These are phyloP conservation scores for Eupithecia dodoneata DNA, from an alignment of 2,888 invertebrate species.

Conservation along the genomic window DNA sequence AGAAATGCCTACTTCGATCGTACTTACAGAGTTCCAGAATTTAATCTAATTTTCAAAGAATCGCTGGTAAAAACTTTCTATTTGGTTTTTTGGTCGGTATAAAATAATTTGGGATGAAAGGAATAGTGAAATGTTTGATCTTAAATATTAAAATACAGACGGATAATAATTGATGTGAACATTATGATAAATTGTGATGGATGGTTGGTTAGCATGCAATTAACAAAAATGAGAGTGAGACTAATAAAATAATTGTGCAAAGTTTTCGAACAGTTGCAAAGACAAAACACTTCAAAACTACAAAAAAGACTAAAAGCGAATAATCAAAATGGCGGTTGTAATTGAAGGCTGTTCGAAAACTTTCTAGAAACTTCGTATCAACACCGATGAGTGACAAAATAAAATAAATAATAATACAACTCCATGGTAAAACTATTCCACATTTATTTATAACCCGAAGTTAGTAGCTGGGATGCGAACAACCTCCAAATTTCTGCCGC, in stretches of 20 bases:
- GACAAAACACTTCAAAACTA: slow-evolving; percentile 70
- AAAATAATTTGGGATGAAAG: background rate
- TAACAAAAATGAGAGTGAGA: slow-evolving; percentile 14
- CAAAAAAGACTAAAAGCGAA: slow-evolving; percentile 59
- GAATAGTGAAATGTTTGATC: background rate
- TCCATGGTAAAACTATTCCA: slow-evolving; percentile 67
- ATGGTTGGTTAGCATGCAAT: background rate
- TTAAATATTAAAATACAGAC: background rate
- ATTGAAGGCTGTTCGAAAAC: slow-evolving; percentile 88
- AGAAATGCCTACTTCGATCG: slow-evolving; percentile 1
- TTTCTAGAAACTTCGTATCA: slow-evolving; percentile 72
- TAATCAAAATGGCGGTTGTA: slow-evolving; percentile 78
- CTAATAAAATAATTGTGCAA: slow-evolving; percentile 65
- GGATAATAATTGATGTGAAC: background rate
- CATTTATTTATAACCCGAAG: slow-evolving; percentile 70
- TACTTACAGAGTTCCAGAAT: background rate
- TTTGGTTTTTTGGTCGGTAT: background rate
- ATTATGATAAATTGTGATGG: background rate
- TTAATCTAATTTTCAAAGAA: slow-evolving; percentile 2
- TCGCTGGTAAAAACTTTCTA: background rate
- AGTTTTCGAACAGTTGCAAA: slow-evolving; percentile 85
- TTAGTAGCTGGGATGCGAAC: slow-evolving; percentile 81
- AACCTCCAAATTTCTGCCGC: slow-evolving; percentile 85
- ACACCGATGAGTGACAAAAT: slow-evolving; percentile 71
- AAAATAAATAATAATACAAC: slow-evolving; percentile 69